phyloP scores from a whole-genome alignment of 2,113 vertebrate species.

The Sphaerodactylus townsendi region DNA sequence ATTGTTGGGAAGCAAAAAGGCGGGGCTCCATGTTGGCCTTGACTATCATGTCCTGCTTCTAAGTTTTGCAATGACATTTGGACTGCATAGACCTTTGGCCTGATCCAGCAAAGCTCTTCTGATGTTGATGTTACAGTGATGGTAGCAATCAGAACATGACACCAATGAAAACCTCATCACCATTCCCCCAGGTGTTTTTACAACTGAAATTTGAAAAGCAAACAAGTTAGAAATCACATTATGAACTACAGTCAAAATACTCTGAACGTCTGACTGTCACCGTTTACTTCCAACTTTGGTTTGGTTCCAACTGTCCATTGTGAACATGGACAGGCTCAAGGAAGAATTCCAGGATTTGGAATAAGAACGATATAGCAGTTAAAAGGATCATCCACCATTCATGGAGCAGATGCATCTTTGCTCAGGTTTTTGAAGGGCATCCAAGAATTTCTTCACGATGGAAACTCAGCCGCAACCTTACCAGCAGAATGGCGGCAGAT shows the following conservation, averaged over 20 bases:
- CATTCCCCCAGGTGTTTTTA: background rate
- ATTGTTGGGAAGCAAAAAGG: no score
- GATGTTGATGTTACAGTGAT: no score
- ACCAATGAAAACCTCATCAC: no score
- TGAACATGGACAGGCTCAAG: background rate
- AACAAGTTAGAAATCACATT: background rate
- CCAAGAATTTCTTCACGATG: background rate
- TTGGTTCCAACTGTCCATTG: background rate
- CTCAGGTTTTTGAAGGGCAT: background rate
- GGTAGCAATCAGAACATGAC: no score
- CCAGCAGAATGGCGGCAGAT: background rate
- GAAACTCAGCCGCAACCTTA: background rate
- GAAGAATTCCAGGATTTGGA: background rate
- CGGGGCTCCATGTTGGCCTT: no score
- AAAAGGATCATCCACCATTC: background rate
- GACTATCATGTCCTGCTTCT: no score
- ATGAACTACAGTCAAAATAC: background rate
- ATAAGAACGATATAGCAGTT: background rate
- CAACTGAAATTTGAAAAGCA: background rate
- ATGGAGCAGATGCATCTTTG: constrained; percentile 1
- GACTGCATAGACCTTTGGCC: no score
- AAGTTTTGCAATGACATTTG: no score
- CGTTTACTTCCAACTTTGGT: background rate
- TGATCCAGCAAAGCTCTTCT: no score
- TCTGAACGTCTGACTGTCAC: background rate